Evolutionary conservation across 1,140 invertebrate genomes (phyloP).

Genomic region (Theocolax elegans): DNA sequence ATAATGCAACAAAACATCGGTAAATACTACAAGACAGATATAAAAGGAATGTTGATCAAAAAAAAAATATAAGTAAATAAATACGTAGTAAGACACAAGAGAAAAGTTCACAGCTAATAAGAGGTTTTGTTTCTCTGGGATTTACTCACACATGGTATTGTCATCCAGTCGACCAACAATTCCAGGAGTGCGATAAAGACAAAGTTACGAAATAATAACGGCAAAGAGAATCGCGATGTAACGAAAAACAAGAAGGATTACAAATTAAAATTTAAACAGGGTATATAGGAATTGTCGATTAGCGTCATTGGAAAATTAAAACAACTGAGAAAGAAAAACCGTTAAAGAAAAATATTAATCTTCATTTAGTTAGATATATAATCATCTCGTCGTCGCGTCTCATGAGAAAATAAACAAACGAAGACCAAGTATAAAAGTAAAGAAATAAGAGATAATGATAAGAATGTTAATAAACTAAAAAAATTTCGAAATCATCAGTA

Average conservation of each 20-base stretch:
- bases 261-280: too few relatives aligned
- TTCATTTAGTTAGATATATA: too few relatives aligned
- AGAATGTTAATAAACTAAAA: slow-evolving; percentile 26
- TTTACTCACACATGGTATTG: slow-evolving; percentile 67
- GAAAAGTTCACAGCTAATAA: slow-evolving; percentile 50
- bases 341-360: too few relatives aligned
- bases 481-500: slow-evolving; percentile 45
- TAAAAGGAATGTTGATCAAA: slow-evolving; percentile 16
- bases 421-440: too few relatives aligned
- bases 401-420: too few relatives aligned
- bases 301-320: too few relatives aligned
- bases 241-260: slow-evolving; percentile 19
- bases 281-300: too few relatives aligned
- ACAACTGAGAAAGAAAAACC: too few relatives aligned
- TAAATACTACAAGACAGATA: background rate
- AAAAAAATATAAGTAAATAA: background rate
- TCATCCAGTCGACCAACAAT: slow-evolving; percentile 67
- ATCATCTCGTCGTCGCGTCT: too few relatives aligned
- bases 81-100: slow-evolving; percentile 29
- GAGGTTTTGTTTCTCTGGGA: slow-evolving; percentile 47
- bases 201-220: slow-evolving; percentile 44
- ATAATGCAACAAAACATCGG: background rate
- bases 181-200: slow-evolving; percentile 64
- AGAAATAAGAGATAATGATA: slow-evolving; percentile 19
- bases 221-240: slow-evolving; percentile 33